phyloP scores from a whole-genome alignment of 2,113 vertebrate species.

The Poecilia latipinna region DNA sequence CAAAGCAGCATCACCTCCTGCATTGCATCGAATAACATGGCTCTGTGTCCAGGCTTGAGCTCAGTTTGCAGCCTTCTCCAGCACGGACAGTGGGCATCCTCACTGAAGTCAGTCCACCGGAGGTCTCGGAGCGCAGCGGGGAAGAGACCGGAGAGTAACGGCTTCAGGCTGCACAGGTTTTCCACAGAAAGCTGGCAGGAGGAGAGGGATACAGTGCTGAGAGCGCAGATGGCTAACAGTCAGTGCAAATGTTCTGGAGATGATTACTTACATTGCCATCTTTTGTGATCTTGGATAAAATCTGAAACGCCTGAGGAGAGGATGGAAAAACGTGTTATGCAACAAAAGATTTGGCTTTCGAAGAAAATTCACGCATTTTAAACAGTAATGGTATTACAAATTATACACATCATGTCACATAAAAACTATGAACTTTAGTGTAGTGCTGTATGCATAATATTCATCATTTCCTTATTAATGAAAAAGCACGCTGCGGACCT shows the following conservation, averaged over 20 bases:
- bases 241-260: slow-evolving; percentile 17
- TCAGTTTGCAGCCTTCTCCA: slow-evolving; percentile 79
- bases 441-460: too few species aligned
- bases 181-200: slow-evolving; percentile 73
- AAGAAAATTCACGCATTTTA: neutral
- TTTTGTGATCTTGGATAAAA: slow-evolving; percentile 80
- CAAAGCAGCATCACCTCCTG: slow-evolving; percentile 77
- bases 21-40: slow-evolving; percentile 80
- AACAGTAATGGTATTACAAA: neutral
- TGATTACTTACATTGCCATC: slow-evolving; percentile 80
- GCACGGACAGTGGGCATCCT: slow-evolving; percentile 78
- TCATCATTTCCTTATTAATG: too few species aligned
- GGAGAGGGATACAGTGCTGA: slow-evolving; percentile 29
- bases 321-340: neutral
- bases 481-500: too few species aligned
- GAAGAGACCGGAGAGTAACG: slow-evolving; percentile 81
- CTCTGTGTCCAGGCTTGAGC: slow-evolving; percentile 82
- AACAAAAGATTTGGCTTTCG: neutral
- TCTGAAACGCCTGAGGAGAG: slow-evolving; percentile 81
- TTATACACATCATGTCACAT: too few species aligned
- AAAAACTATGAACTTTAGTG: too few species aligned
- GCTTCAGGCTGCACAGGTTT: slow-evolving; percentile 78
- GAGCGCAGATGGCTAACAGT: slow-evolving; percentile 16
- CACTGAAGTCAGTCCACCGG: slow-evolving; percentile 64
- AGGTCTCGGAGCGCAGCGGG: slow-evolving; percentile 79